Evolutionary conservation across 2,797 vertebrate species (phyloP), one percentile per base, ranked within the genome.

Genomic region (Ctenochaetus hawaiiensis): DNA sequence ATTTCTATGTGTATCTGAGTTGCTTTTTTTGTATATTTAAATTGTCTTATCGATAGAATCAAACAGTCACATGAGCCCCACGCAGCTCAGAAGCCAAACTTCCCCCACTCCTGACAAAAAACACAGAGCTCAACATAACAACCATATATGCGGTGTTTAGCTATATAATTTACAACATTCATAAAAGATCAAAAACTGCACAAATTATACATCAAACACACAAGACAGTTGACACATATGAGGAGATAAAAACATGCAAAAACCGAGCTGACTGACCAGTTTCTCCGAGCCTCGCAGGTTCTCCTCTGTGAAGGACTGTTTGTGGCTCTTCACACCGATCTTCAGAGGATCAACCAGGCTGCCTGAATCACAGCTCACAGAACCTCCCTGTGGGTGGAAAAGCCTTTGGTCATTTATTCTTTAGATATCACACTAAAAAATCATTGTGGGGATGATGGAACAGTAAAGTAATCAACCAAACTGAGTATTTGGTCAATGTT

Each of bases 251-350:
- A 70, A 5, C 2, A 26, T 34, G n/a, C 2, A 18, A 8, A 45
- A 2, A 20, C 62, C 37, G 30, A 0, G 41, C 5, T 4, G 48
- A 88, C 96, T 95, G 69, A 98, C 97, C 96, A 98, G 86, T 67
- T 89, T 92, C 68, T 95, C 92, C 0, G 71, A 53, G 30, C 90
- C 77, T 84, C 89, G 85, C 76, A 97, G 91, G 81, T 89, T 96
- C 90, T 98, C 97, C 20, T 94, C 91, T 0, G 74, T 93, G 91
- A 98, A 98, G 20, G 96, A 94, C 8, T 82, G 79, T 17, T 77
- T 62, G 57, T 94, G 87, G 67, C 84, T 63, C 39, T 75, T 90
- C 69, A 67, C 84, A 13, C 92, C 94, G 44, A 97, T 95, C 72
- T 96, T 93, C 86, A 97, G 85, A 58, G 95, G 95, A 86, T 98